Percentiles rank a stretch among this genome's conserved stretches.
phyloP scores from a whole-genome alignment of 2,797 vertebrate genomes.

The Malacoctenus gilli region DNA sequence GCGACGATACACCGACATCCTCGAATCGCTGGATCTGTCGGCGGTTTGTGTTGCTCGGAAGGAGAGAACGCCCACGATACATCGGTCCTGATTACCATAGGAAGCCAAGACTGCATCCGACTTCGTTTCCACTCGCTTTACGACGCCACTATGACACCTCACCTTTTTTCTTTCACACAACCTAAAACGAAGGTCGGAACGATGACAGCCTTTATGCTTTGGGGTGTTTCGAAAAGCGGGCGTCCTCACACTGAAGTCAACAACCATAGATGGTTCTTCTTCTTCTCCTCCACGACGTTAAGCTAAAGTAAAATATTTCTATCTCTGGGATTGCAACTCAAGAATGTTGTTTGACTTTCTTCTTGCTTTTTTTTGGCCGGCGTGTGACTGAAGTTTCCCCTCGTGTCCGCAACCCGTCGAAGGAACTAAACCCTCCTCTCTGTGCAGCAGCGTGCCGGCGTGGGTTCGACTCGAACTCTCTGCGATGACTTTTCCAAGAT shows the following conservation, averaged over 20 bases:
- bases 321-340: constrained; percentile 52
- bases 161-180: constrained; percentile 53
- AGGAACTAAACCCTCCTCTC: constrained; percentile 36
- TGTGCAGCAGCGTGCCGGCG: constrained; percentile 14
- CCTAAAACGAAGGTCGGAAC: constrained; percentile 18
- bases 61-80: constrained; percentile 22
- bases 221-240: constrained; percentile 3
- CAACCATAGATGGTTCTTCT: constrained; percentile 2
- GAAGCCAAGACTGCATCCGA: constrained; percentile 38
- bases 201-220: not conserved
- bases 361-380: too few species aligned
- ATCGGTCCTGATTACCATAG: constrained; percentile 21
- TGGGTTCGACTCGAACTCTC: constrained; percentile 41
- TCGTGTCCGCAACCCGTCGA: constrained; percentile 21
- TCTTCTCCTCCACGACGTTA: constrained; percentile 30
- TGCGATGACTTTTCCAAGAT: constrained; percentile 65
- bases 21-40: constrained; percentile 48
- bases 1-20: constrained; percentile 54
- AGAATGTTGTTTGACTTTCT: constrained; percentile 43
- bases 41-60: constrained; percentile 32
- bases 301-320: constrained; percentile 42
- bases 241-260: constrained; percentile 18
- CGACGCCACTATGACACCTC: constrained; percentile 41
- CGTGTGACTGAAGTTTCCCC: constrained; percentile 34
- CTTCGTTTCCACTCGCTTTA: constrained; percentile 31